Percentiles rank a stretch among this genome's conserved stretches.
Evolutionary conservation across 2,113 vertebrate species (phyloP).

Genomic region (Hypomesus transpacificus): DNA sequence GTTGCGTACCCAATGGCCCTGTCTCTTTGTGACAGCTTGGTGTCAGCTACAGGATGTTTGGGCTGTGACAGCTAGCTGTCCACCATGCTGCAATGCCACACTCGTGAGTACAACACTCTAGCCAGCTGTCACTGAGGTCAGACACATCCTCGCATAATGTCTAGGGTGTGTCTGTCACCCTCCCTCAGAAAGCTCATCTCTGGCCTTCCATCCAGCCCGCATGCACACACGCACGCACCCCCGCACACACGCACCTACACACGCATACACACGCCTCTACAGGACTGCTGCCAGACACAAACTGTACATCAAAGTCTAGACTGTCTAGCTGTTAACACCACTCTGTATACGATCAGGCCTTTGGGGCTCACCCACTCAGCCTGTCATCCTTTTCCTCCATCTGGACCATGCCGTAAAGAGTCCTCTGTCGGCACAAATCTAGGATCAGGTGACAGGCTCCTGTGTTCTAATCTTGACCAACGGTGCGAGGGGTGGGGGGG

Average conservation of each 20-base stretch:
- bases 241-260: no score
- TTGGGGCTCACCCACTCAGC: no score
- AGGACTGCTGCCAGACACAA: neutral
- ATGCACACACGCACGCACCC: no score
- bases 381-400: no score
- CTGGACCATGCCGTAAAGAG: no score
- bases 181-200: neutral
- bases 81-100: no score
- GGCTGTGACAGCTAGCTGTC: neutral
- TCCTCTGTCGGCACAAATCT: no score
- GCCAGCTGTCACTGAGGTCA: neutral
- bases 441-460: no score
- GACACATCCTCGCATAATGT: neutral
- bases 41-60: neutral
- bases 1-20: neutral
- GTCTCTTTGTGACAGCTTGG: neutral
- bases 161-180: neutral
- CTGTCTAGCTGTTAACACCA: neutral
- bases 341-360: slow-evolving; percentile 7
- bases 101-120: neutral
- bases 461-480: no score
- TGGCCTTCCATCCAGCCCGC: neutral
- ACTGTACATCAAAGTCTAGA: neutral
- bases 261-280: neutral
- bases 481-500: no score